phyloP scores from a whole-genome alignment of 2,797 vertebrate species.

The Rhyacichthys aspro region DNA sequence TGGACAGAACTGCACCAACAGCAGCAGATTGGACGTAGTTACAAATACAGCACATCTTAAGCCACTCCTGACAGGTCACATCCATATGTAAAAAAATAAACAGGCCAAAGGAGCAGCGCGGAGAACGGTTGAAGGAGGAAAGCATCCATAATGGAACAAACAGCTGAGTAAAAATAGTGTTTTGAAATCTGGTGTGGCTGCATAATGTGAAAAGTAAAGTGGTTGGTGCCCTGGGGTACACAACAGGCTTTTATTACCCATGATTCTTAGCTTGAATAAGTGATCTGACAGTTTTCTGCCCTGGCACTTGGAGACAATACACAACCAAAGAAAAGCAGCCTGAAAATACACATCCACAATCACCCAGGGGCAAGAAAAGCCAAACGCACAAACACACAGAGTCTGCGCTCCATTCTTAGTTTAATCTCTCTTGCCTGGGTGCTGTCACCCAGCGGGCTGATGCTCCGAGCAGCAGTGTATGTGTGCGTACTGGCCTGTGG shows the following conservation, averaged over 20 bases:
- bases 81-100: neutral
- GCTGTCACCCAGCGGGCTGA: slow-evolving; percentile 43
- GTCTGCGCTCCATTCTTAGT: slow-evolving; percentile 32
- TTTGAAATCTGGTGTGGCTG: slow-evolving; percentile 9
- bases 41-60: neutral
- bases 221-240: slow-evolving; percentile 29
- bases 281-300: slow-evolving; percentile 48
- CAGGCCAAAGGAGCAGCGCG: neutral
- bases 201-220: slow-evolving; percentile 35
- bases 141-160: neutral
- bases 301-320: slow-evolving; percentile 28
- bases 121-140: neutral
- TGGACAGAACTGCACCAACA: neutral
- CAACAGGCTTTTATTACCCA: slow-evolving; percentile 55
- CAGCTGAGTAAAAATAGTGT: slow-evolving; percentile 1
- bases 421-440: slow-evolving; percentile 53
- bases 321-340: slow-evolving; percentile 21
- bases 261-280: slow-evolving; percentile 53
- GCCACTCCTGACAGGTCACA: neutral
- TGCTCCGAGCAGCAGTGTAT: slow-evolving; percentile 15
- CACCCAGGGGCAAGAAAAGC: neutral
- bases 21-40: neutral
- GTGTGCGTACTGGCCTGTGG: slow-evolving; percentile 14
- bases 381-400: slow-evolving; percentile 20
- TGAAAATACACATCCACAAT: slow-evolving; percentile 25